Base-by-base conservation (phyloP, 2,888 invertebrate genomes). In the Lucinisca nassula region DNA sequence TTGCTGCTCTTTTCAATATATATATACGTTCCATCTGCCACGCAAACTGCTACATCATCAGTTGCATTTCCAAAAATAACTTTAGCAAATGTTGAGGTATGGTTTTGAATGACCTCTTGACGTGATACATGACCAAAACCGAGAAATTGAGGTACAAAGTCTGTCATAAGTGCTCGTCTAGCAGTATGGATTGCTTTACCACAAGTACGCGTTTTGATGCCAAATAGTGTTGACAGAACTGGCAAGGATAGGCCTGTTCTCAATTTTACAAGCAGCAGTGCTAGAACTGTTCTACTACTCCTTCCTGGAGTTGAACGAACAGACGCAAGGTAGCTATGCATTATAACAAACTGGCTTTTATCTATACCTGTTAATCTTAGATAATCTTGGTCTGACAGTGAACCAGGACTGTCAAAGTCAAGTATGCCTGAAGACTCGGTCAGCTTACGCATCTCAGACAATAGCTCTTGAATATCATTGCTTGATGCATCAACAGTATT, bases 1-100 rank as follows among this genome's bases (percentile, higher is more conserved):
- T 89, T 82, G 49, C 75, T 74, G 21, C 76, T 79, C 30, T 90
- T 89, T 4, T 89, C 17, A 24, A 89, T 87, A 49, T 84, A 90
- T 14, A 87, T 90, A 40, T 87, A 91, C 24, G 88, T 91, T 3
- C 88, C 88, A 73, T 89, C 89, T 17, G 86, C 24, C 3, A 86
- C 89, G 17, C 88, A 37, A 30, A 86, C 88, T 24, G 79, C 67
- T 40, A 49, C 70, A 12, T 78, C 6, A 58, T 24, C 24, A 0
- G 85, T 51, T 45, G 38, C 45, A 30, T 24, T 70, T 24, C 70
- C 76, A 35, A 91, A 78, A 27, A 89, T 35, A 14, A 79, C 40
- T 49, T 85, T 70, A 14, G 89, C 87, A 21, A 91, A 55, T 21
- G 72, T 79, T 14, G 84, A 17, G 1, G 88, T 91, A 58, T 91